phyloP scores from a whole-genome alignment of 2,113 vertebrate genomes.

The human region GRCh38 chr6:116323501-116324000 shows the following conservation, averaged over 20 bases:
- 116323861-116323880: background rate
- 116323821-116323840: background rate
- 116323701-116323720: background rate
- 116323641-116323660: background rate
- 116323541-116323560: background rate
- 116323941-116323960: background rate
- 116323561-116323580: background rate
- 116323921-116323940: background rate
- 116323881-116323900: background rate
- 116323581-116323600: background rate
- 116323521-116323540: background rate
- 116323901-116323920: background rate
- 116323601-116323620: background rate
- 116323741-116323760: background rate
- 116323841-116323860: background rate
- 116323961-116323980: background rate
- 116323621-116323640: background rate
- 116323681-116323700: background rate
- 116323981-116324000: background rate
- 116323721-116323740: background rate
- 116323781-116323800: background rate
- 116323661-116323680: background rate
- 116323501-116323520: background rate
- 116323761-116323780: background rate
- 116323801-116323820: background rate